Evolutionary conservation across 1,140 invertebrate species (phyloP).

Genomic region (Drosophila novamexicana): DNA sequence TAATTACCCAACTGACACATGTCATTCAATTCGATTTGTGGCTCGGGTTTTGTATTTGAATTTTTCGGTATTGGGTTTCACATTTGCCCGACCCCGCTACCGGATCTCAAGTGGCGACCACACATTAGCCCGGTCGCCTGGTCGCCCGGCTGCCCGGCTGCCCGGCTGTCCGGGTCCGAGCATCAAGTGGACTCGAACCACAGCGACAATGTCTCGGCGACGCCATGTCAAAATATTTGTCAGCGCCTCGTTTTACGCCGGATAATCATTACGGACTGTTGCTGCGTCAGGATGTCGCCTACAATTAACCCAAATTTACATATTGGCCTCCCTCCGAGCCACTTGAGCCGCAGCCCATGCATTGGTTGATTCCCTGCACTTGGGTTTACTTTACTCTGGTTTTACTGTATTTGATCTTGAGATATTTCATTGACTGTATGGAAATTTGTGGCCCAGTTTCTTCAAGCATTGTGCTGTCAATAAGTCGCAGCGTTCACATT

Average conservation of each 20-base stretch:
- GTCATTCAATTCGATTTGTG: constrained; percentile 21
- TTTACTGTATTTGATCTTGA: background rate
- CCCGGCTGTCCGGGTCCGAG: background rate
- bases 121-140: constrained; percentile 52
- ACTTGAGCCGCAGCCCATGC: constrained; percentile 46
- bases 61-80: constrained; percentile 43
- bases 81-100: constrained; percentile 40
- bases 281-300: constrained; percentile 71
- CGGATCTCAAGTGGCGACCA: constrained; percentile 73
- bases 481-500: background rate
- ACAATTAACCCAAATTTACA: constrained; percentile 59
- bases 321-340: constrained; percentile 26
- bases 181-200: constrained; percentile 21
- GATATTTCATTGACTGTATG: background rate
- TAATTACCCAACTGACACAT: constrained; percentile 14
- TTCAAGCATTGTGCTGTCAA: constrained; percentile 34
- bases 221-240: constrained; percentile 80
- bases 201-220: constrained; percentile 37
- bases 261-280: constrained; percentile 58
- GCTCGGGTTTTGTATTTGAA: constrained; percentile 14
- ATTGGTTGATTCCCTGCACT: too few relatives aligned
- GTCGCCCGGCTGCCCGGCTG: too few relatives aligned
- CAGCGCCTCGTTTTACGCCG: constrained; percentile 70
- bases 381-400: too few relatives aligned
- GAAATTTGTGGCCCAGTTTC: background rate